A percentile compares a stretch with the other conserved stretches of the same genome.
Conservation (phyloP, 1,140 invertebrate species). For the Leptinotarsa undecemlineata region DNA sequence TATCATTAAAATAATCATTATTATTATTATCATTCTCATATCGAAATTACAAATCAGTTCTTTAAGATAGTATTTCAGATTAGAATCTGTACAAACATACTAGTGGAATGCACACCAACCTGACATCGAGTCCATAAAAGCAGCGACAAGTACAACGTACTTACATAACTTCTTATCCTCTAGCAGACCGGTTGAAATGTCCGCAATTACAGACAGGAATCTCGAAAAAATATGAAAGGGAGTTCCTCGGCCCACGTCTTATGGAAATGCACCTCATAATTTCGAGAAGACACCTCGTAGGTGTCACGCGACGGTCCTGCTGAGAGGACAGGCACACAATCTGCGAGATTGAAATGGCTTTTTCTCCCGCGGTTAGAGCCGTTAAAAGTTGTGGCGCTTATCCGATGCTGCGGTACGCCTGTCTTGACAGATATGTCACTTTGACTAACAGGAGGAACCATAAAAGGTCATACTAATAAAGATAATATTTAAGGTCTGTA, state of each 20-base stretch:
- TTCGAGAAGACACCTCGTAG: slow-evolving; percentile 16
- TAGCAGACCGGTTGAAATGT: background rate
- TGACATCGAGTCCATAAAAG: too few species aligned
- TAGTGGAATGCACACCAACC: too few species aligned
- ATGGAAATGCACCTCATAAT: slow-evolving; percentile 12
- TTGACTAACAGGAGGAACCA: too few species aligned
- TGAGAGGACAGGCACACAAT: slow-evolving; percentile 15
- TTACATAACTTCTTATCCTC: background rate
- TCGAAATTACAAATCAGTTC: too few species aligned
- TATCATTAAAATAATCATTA: too few species aligned
- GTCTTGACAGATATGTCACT: background rate
- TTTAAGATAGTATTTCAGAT: too few species aligned
- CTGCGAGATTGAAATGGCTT: slow-evolving; percentile 8
- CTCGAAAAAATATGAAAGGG: background rate
- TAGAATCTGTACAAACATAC: too few species aligned
- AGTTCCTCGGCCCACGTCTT: slow-evolving; percentile 13
- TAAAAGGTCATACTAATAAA: too few species aligned
- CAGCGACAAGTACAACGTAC: background rate
- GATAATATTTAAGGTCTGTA: too few species aligned
- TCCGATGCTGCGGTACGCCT: background rate
- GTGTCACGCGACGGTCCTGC: slow-evolving; percentile 16
- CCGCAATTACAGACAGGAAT: slow-evolving; percentile 13
- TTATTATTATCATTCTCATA: too few species aligned
- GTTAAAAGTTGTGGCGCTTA: background rate
- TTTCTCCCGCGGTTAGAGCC: background rate